Percentiles rank a stretch among this genome's conserved stretches.
Evolutionary conservation across 2,113 vertebrate genomes (phyloP).

Genomic region (Odocoileus virginianus): DNA sequence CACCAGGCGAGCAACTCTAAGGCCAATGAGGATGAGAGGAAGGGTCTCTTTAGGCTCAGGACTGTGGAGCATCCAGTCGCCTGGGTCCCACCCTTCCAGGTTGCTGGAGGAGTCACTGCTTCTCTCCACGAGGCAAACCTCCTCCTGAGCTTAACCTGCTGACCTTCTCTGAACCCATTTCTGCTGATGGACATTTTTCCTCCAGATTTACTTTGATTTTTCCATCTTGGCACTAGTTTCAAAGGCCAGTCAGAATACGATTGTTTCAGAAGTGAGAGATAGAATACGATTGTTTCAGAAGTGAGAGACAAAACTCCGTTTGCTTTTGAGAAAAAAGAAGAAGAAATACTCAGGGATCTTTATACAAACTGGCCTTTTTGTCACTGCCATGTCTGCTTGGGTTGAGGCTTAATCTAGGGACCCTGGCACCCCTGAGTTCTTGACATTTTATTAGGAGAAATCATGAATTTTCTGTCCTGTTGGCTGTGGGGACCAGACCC

Average conservation of each 20-base stretch:
- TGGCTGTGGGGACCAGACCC: background rate
- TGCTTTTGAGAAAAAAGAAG: background rate
- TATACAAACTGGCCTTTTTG: background rate
- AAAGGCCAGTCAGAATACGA: background rate
- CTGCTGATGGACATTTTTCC: background rate
- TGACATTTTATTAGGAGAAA: background rate
- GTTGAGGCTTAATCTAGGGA: background rate
- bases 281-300: background rate
- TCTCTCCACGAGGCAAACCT: too few relatives aligned
- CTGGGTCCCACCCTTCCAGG: background rate
- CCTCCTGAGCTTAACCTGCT: background rate
- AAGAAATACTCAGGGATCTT: background rate
- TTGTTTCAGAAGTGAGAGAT: background rate
- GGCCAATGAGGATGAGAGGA: background rate
- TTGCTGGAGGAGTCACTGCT: background rate
- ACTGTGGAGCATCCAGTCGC: rapidly evolving
- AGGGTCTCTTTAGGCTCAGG: background rate
- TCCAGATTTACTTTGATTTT: background rate
- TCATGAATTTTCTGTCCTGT: background rate
- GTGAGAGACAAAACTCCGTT: background rate
- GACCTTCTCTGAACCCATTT: background rate
- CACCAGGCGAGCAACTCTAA: background rate
- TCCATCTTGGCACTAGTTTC: background rate
- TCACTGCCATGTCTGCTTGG: background rate
- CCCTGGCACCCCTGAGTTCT: background rate